Percentiles rank a stretch among this genome's conserved stretches.
Evolutionary conservation across 2,113 vertebrate genomes (phyloP).

Genomic region (Protobothrops flavoviridis): DNA sequence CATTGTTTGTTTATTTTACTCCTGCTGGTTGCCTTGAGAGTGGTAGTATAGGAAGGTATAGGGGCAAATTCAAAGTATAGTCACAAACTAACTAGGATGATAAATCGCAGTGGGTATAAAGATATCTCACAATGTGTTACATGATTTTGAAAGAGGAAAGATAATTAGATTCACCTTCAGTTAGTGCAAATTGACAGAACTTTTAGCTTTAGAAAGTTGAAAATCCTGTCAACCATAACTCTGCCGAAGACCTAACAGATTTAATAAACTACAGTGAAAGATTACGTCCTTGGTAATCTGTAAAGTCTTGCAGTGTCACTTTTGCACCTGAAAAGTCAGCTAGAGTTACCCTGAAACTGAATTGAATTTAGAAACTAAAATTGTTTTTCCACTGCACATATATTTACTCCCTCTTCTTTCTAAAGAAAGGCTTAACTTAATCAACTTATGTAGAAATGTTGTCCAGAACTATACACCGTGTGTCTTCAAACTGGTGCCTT

Average conservation of each 20-base stretch:
- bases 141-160: not conserved
- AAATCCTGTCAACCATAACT: not conserved
- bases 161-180: not conserved
- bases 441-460: constrained; percentile 29
- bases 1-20: not conserved
- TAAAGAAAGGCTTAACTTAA: constrained; percentile 2
- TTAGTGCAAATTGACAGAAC: not conserved
- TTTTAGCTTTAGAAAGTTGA: not conserved
- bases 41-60: not conserved
- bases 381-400: not conserved
- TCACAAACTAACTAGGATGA: not conserved
- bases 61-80: not conserved
- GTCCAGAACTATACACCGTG: not conserved
- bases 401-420: not conserved
- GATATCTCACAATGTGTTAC: not conserved
- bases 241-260: not conserved
- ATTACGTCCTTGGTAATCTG: not conserved
- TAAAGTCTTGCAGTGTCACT: not conserved
- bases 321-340: not conserved
- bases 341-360: not conserved
- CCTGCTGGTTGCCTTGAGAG: not conserved
- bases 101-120: not conserved
- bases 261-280: not conserved
- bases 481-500: not conserved
- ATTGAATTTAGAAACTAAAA: not conserved